phyloP scores from a whole-genome alignment of 2,888 invertebrate species.

The Busseola fusca region DNA sequence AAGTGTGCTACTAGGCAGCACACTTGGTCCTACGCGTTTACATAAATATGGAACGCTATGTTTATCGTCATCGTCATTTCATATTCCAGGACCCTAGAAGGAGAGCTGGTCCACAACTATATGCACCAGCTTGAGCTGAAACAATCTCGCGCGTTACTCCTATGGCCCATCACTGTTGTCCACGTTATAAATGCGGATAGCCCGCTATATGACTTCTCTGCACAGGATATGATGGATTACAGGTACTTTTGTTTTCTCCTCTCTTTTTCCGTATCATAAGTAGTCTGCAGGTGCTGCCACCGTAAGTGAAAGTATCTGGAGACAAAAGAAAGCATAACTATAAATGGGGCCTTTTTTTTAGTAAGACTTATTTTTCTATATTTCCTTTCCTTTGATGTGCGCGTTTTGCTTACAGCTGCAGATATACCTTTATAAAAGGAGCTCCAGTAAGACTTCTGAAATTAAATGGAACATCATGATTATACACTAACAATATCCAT shows the following conservation, averaged over 20 bases:
- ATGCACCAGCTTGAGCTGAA: constrained; percentile 91
- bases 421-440: neutral
- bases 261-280: neutral
- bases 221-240: constrained; percentile 92
- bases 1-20: neutral
- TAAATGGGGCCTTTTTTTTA: neutral
- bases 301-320: neutral
- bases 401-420: neutral
- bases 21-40: neutral
- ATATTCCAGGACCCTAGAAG: constrained; percentile 87
- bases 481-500: neutral
- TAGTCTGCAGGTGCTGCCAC: neutral
- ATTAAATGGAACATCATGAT: too few species aligned
- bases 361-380: neutral
- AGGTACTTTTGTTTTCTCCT: constrained; percentile 71
- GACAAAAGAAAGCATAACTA: neutral
- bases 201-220: constrained; percentile 94
- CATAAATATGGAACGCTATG: too few species aligned
- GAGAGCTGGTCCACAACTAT: constrained; percentile 92
- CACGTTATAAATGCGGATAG: constrained; percentile 94
- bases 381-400: too few species aligned
- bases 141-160: constrained; percentile 92
- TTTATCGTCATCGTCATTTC: neutral
- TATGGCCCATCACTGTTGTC: constrained; percentile 96
- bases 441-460: too few species aligned